These are phyloP conservation scores for Microcebus jonahi DNA, from an alignment of 2,113 vertebrate genomes.

Conservation along the genomic window DNA sequence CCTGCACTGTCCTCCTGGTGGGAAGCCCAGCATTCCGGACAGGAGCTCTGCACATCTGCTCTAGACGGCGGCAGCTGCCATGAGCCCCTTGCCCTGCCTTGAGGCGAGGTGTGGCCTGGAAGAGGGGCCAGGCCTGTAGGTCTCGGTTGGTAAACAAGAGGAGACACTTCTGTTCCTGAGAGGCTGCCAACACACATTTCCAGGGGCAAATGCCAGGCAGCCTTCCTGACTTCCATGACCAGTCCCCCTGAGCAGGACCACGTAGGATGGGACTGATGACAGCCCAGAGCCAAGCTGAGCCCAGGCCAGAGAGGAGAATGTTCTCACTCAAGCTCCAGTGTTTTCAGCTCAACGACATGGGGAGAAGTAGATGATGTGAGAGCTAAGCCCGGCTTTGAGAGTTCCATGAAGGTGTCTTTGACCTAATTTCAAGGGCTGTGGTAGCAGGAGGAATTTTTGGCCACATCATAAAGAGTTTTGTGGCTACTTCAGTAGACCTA, in stretches of 20 bases:
- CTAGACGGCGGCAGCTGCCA: not conserved
- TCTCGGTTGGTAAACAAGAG: not conserved
- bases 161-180: not conserved
- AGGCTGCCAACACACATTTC: not conserved
- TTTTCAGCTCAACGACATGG: not conserved
- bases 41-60: not conserved
- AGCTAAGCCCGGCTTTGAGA: slow-evolving; percentile 52
- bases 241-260: not conserved
- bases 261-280: not conserved
- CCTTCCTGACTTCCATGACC: not conserved
- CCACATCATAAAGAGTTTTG: slow-evolving; percentile 80
- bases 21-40: not conserved
- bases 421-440: slow-evolving; percentile 79
- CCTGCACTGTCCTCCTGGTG: not conserved
- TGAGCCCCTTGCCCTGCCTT: not conserved
- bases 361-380: not conserved
- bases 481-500: slow-evolving; percentile 69
- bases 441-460: slow-evolving; percentile 78
- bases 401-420: slow-evolving; percentile 74
- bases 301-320: not conserved
- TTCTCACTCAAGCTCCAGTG: not conserved
- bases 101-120: not conserved
- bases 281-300: not conserved
- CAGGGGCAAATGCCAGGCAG: not conserved
- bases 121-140: not conserved